Evolutionary conservation across 2,113 vertebrate species (phyloP).

Genomic region (Carassius auratus): DNA sequence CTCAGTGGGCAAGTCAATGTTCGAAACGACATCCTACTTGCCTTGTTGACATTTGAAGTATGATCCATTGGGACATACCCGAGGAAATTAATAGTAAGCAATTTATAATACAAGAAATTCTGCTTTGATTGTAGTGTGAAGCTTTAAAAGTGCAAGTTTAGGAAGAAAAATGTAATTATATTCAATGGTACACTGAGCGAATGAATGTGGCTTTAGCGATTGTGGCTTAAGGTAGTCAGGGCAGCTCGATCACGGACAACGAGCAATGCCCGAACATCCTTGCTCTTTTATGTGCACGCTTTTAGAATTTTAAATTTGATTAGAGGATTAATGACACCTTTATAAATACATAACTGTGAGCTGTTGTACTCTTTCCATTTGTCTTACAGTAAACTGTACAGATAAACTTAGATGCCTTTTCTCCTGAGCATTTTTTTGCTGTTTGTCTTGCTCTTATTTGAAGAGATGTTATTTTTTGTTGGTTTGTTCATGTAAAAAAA

Average conservation of each 20-base stretch:
- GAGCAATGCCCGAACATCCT: not conserved
- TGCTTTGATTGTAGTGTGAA: slow-evolving; percentile 44
- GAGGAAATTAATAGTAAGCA: not conserved
- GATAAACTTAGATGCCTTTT: slow-evolving; percentile 65
- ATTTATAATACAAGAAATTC: not conserved
- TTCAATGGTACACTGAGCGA: slow-evolving; percentile 13
- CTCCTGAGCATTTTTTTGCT: slow-evolving; percentile 45
- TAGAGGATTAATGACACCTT: slow-evolving; percentile 44
- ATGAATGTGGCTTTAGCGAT: slow-evolving; percentile 33
- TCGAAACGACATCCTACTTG: not conserved
- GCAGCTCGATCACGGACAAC: not conserved
- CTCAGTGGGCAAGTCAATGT: not conserved
- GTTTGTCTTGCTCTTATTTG: slow-evolving; percentile 66
- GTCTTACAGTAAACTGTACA: slow-evolving; percentile 49
- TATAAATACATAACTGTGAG: slow-evolving; percentile 25
- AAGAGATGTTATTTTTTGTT: slow-evolving; percentile 54
- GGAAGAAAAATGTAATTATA: slow-evolving; percentile 5
- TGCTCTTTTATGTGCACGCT: slow-evolving; percentile 41
- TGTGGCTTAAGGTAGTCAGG: not conserved
- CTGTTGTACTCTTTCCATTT: slow-evolving; percentile 34
- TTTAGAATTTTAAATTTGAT: slow-evolving; percentile 45
- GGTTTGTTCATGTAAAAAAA: slow-evolving; percentile 31
- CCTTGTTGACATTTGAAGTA: not conserved
- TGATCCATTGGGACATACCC: not conserved
- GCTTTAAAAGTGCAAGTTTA: slow-evolving; percentile 32